Base-by-base conservation (phyloP, 2,113 vertebrate species). In the Pseudopipra pipra region DNA sequence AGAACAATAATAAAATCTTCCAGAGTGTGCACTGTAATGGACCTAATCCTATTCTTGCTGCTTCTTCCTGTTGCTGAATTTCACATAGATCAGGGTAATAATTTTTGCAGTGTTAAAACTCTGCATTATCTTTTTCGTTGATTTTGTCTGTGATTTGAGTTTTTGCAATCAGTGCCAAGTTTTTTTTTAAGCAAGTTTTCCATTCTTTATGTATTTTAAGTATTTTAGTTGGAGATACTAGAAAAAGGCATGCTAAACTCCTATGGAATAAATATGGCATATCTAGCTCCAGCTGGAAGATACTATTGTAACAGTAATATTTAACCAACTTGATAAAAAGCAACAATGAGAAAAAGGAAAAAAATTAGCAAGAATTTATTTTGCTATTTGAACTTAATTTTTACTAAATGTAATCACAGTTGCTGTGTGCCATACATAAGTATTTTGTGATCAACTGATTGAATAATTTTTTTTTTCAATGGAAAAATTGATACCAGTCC, bases 351-450 rank as follows among this genome's bases (percentile, higher is more conserved):
- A 59, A 58, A 12, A 89, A 67, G 2, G 5, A 62, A 6, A 58
- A 77, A 20, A 63, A 87, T 39, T 70, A 33, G 3, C 2, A 59
- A 52, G 6, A 33, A n/a, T 56, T 85, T 44, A 25, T 27, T 76
- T 89, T 54, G 7, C 0, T 56, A 22, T 73, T 70, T 55, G 17
- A 61, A 35, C 17, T 54, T 66, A 5, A 11, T n/a, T 75, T 92
- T 87, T 35, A 24, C 14, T 72, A 58, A 55, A 19, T 43, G 6
- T 12, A 47, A n/a, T 59, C 14, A 21, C 6, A 41, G 14, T 37
- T 87, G 8, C n/a, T 0, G 0, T 66, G 37, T 49, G 23, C 6
- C 23, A 17, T 27, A 11, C 2, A n/a, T 27, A 44, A 1, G 14
- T 9, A 39, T 12, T 27, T 0, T 39, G 21, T 68, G n/a, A 71